Conservation (phyloP, 1,140 invertebrate genomes). For the Antheraea pernyi region DNA sequence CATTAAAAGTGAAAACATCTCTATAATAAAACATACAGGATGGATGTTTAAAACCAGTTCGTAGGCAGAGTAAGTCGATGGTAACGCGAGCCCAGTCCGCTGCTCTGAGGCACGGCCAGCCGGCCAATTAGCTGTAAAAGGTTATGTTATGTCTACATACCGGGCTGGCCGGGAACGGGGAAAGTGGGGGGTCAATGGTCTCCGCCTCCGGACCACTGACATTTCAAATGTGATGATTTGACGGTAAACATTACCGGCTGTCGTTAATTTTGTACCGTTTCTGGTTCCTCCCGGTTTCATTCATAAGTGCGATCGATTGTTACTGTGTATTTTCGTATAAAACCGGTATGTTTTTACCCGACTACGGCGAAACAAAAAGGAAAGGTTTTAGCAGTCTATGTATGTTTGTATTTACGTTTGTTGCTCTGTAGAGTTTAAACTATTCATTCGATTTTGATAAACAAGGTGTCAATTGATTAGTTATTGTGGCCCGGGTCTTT, state of each 20-base stretch:
- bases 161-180: conserved; percentile 21
- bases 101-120: background rate
- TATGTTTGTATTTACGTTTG: too few relatives aligned
- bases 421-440: too few relatives aligned
- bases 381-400: too few relatives aligned
- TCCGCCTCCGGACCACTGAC: conserved; percentile 13
- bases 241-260: conserved; percentile 4
- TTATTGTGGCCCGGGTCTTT: too few relatives aligned
- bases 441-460: too few relatives aligned
- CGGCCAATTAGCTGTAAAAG: conserved; percentile 28
- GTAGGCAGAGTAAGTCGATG: conserved; percentile 12
- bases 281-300: background rate
- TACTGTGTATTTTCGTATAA: background rate
- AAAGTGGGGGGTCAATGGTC: conserved; percentile 27
- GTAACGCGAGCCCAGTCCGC: background rate
- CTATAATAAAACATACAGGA: conserved; percentile 1
- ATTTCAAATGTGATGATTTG: conserved; percentile 18
- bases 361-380: background rate
- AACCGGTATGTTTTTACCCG: background rate
- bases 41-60: conserved; percentile 12
- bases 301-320: background rate
- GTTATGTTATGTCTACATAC: conserved; percentile 21
- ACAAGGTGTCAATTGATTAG: too few relatives aligned
- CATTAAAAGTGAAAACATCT: conserved; percentile 18
- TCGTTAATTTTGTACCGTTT: background rate